Evolutionary conservation across 2,888 invertebrate genomes (phyloP).

Genomic region (Drosophila kambysellisi): DNA sequence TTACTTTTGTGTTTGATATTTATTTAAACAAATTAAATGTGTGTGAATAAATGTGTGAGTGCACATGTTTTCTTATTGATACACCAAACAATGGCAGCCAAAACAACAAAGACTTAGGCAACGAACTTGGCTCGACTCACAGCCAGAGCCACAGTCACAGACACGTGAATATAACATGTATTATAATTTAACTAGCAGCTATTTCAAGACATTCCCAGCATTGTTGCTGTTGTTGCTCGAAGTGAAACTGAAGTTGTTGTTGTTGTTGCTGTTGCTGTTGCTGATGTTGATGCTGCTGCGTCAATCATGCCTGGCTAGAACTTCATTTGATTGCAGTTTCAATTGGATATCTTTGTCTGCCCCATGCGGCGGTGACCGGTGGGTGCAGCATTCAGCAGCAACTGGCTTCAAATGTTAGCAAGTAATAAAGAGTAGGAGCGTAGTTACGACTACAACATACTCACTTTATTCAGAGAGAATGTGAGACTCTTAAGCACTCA

Average conservation of each 20-base stretch:
- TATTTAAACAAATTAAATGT: slow-evolving; percentile 72
- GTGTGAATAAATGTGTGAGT: slow-evolving; percentile 50
- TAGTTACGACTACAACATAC: slow-evolving; percentile 7
- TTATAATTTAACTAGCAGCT: slow-evolving; percentile 68
- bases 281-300: slow-evolving; percentile 31
- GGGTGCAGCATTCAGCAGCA: slow-evolving; percentile 55
- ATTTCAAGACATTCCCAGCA: slow-evolving; percentile 76
- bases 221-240: slow-evolving; percentile 47
- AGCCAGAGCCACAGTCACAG: slow-evolving; percentile 25
- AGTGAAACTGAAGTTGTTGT: slow-evolving; percentile 26
- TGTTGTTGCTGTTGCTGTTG: slow-evolving; percentile 8
- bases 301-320: slow-evolving; percentile 60
- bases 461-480: neutral
- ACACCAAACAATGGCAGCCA: slow-evolving; percentile 40
- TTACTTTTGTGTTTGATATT: slow-evolving; percentile 57
- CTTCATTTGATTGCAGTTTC: slow-evolving; percentile 53
- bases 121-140: slow-evolving; percentile 60
- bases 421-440: neutral
- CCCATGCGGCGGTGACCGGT: slow-evolving; percentile 46
- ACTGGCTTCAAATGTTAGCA: slow-evolving; percentile 45
- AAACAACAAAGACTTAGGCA: slow-evolving; percentile 73
- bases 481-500: neutral
- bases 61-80: slow-evolving; percentile 63
- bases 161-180: slow-evolving; percentile 51
- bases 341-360: slow-evolving; percentile 46